Evolutionary conservation across 37 sponge, comb jelly and placozoan genomes (phyloP), one percentile per base, ranked within the genome.

Genomic region (Dysidea cf. avara): DNA sequence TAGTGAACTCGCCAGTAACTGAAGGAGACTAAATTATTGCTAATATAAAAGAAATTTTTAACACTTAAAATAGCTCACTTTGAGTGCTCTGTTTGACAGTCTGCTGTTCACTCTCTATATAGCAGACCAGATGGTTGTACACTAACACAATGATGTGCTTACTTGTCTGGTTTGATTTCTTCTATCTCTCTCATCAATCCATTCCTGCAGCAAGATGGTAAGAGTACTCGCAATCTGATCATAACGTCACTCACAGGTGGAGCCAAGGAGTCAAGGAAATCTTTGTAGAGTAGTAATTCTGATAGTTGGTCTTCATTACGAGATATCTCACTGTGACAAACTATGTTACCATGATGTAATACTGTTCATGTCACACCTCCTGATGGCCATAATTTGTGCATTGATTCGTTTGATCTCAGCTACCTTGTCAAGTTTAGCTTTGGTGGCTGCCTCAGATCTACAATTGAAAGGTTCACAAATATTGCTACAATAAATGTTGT

Each of bases 351-450:
- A 65, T 65, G 13, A 65, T 11, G 26, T 13, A 34, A 12, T 11
- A 14, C 13, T 71, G 32, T 6, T 1, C 29, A 29, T 28, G 56
- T 22, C 61, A 28, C 35, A 92, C 93, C 89, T 96, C 64, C 71
- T 88, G 30, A 80, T 78, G 29, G 87, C 84, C 69, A 87, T 82
- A 5, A 96, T 75, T 43, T 92, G 89, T 17, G 93, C 73, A 63
- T 91, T 92, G 31, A 96, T 76, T 71, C 85, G 69, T 61, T 96
- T 96, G 66, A 96, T 96, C 35, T 96, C 96, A 22, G 79, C 68
- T 7, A 86, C 87, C 70, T 92, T 92, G 56, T 96, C 96, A 66
- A 96, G 81, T 56, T 96, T 96, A 20, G 85, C 71, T 65, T 96
- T 96, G 13, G 93, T 88, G 2, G 94, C 96, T 32, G 74, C 69